These are phyloP conservation scores for Brachyhypopomus gauderio DNA, from an alignment of 2,113 vertebrate genomes.

Conservation along the genomic window DNA sequence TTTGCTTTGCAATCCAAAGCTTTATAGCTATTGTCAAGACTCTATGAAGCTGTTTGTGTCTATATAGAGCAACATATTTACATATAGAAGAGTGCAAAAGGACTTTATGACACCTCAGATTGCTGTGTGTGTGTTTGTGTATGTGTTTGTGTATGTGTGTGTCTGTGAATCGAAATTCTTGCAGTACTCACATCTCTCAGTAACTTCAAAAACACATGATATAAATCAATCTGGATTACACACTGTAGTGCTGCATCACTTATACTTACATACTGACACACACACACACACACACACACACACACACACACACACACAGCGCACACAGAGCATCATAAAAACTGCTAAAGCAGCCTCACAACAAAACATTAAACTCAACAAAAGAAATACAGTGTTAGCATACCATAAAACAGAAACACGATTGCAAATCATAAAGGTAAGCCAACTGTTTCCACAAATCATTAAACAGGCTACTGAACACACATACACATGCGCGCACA, in stretches of 20 bases:
- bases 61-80: too few species aligned
- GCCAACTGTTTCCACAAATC: slow-evolving; percentile 1
- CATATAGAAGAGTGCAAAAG: too few species aligned
- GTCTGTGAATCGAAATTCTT: not conserved
- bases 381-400: not conserved
- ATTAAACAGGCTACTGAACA: slow-evolving; percentile 17
- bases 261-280: not conserved
- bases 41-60: too few species aligned
- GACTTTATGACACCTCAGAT: not conserved
- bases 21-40: too few species aligned
- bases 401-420: not conserved
- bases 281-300: not conserved
- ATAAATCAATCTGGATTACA: not conserved
- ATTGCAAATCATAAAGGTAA: slow-evolving; percentile 6
- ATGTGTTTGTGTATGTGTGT: not conserved
- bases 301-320: too few species aligned
- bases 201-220: not conserved
- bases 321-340: too few species aligned
- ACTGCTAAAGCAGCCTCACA: not conserved
- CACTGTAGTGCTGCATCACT: not conserved
- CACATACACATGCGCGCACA: slow-evolving; percentile 6
- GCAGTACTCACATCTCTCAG: not conserved
- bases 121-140: not conserved
- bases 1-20: too few species aligned
- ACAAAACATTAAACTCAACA: slow-evolving; percentile 5